Evolutionary conservation across 1,140 invertebrate genomes (phyloP), one percentile per base, ranked within the genome.

Genomic region (Drosophila neocordata): DNA sequence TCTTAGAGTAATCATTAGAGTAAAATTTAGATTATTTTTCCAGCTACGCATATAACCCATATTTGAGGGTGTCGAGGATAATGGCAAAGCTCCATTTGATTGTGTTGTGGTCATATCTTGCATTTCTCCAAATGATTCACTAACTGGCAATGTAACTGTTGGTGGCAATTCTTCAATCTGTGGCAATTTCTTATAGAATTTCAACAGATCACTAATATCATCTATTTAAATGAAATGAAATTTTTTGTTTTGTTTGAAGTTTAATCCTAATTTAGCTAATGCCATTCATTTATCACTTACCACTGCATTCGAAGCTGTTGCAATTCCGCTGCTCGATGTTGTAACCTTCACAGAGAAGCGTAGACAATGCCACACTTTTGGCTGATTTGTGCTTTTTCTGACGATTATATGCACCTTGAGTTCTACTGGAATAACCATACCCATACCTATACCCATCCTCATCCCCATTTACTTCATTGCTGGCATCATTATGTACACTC

Each of bases 241-340:
- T 31, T 24, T 24, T 1, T 24, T 24, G 22, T 4, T 4, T 24
- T 31, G 7, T 31, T 31, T 31, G 27, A 31, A 6, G 6, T 31
- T 31, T 31, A 31, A 31, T 31, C 27, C 27, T 24, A 24, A 24
- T 24, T 4, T 4, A 0, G 6, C 27, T 31, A 3, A 7, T 13
- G 22, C 12, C 48, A 8, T n/a, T n/a, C n/a, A n/a, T n/a, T n/a
- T n/a, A n/a, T 58, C 15, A 67, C 90, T 78, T 57, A 92, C 91
- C 91, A 64, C 62, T 87, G 70, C 91, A 92, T 62, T 92, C 90
- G 63, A 92, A 92, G 34, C 82, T 84, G 71, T 92, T 92, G 79
- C 91, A 92, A 70, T 91, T 90, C 48, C 91, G 88, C 58, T 92
- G 91, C 70, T 92, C 91, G 38, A 92, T 91, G 65, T 92, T 92